Conservation (phyloP, 2,113 vertebrate species). For the Pitta sordida region DNA sequence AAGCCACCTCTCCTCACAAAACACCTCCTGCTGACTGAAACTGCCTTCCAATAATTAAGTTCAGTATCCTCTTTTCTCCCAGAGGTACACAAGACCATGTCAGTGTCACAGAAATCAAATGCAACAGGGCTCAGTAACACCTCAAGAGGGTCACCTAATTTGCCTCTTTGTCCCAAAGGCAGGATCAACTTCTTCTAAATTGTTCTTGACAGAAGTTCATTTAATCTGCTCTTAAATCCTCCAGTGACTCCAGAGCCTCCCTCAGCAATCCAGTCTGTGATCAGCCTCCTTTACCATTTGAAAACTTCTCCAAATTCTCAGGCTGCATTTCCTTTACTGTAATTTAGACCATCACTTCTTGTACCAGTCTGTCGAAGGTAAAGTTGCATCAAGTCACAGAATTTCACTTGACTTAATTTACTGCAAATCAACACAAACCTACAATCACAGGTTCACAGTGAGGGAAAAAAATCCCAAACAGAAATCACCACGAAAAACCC, state of each 20-base stretch:
- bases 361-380: background rate
- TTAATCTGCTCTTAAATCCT: constrained; percentile 55
- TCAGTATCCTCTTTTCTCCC: background rate
- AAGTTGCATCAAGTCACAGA: background rate
- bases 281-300: background rate
- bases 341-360: constrained; percentile 9
- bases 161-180: background rate
- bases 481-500: background rate
- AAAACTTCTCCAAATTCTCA: constrained; percentile 9
- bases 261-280: constrained; percentile 3
- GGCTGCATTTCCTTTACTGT: background rate
- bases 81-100: background rate
- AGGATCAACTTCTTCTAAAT: constrained; percentile 46
- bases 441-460: background rate
- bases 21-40: background rate
- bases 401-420: constrained; percentile 24
- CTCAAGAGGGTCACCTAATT: constrained; percentile 43
- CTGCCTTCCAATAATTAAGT: background rate
- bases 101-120: constrained; percentile 14
- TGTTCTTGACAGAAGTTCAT: constrained; percentile 50
- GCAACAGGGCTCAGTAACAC: constrained; percentile 24
- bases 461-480: background rate
- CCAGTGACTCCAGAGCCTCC: background rate
- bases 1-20: constrained; percentile 5
- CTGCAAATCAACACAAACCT: background rate